Conservation (phyloP, 2,888 invertebrate species). For the Diachrysia chrysitis region DNA sequence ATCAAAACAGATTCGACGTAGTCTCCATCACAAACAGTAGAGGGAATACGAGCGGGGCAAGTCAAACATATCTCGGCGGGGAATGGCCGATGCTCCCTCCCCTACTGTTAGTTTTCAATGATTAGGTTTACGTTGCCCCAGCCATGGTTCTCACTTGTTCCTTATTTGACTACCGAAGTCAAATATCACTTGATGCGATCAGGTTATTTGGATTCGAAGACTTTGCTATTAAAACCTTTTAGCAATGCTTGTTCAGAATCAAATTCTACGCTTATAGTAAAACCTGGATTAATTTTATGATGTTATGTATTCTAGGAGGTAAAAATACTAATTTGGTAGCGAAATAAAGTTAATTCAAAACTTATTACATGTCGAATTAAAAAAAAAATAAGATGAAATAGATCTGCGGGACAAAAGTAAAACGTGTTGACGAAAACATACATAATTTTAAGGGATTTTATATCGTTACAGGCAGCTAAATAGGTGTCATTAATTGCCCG, state of each 20-base stretch:
- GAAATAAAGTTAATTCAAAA: no score
- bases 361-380: no score
- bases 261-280: neutral
- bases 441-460: conserved; percentile 26
- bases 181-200: conserved; percentile 60
- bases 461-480: conserved; percentile 42
- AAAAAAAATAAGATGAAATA: no score
- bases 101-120: conserved; percentile 77
- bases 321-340: no score
- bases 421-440: neutral
- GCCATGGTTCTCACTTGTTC: conserved; percentile 67
- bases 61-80: conserved; percentile 54
- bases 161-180: conserved; percentile 70
- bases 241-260: conserved; percentile 9
- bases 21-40: conserved; percentile 58
- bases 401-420: neutral
- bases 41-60: conserved; percentile 61
- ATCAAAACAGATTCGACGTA: conserved; percentile 47
- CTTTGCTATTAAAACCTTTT: conserved; percentile 42
- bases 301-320: neutral
- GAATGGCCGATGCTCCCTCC: conserved; percentile 49
- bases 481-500: conserved; percentile 70
- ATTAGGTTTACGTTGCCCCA: conserved; percentile 76
- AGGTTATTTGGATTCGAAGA: conserved; percentile 53
- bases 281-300: neutral